Evolutionary conservation across 2,113 vertebrate genomes (phyloP).

Genomic region (Brachypteracias leptosomus): DNA sequence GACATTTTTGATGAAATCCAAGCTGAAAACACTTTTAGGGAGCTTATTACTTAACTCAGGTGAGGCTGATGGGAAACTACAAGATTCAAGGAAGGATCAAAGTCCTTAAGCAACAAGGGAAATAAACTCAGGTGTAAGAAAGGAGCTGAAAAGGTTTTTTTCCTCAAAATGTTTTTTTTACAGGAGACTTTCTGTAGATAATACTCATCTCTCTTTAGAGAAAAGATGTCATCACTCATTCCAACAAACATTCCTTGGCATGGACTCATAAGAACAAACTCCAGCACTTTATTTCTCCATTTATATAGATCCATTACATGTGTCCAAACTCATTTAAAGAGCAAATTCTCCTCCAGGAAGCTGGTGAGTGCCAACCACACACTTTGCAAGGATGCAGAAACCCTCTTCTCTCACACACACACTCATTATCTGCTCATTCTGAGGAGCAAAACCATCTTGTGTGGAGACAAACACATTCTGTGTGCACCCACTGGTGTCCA

Average conservation of each 20-base stretch:
- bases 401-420: not conserved
- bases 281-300: not conserved
- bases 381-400: not conserved
- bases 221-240: not conserved
- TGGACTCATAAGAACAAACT: not conserved
- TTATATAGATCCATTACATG: not conserved
- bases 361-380: not conserved
- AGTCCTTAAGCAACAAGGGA: not conserved
- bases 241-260: not conserved
- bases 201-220: not conserved
- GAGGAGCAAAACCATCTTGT: not conserved
- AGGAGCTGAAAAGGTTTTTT: not conserved
- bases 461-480: rapidly evolving
- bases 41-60: not conserved
- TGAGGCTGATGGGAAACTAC: not conserved
- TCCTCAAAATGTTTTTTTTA: not conserved
- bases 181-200: not conserved
- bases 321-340: not conserved
- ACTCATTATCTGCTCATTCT: not conserved
- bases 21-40: not conserved
- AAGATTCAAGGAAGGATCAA: not conserved
- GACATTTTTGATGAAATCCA: not conserved
- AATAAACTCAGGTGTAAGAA: not conserved
- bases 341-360: not conserved
- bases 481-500: rapidly evolving